These are phyloP conservation scores for human (Homo sapiens) DNA, from an alignment of 2,113 vertebrate species.

Conservation along the genomic window GRCh38 chr15:61850001-61850500, in stretches of 20 bases:
- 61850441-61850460: not conserved
- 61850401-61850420: not conserved
- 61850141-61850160: not conserved
- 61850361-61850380: not conserved
- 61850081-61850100: not conserved
- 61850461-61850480: not conserved
- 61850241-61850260: not conserved
- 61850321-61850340: not conserved
- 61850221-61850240: not conserved
- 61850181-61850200: not conserved
- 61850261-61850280: not conserved
- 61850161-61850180: not conserved
- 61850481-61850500: not conserved
- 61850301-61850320: not conserved
- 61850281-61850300: slow-evolving; percentile 21
- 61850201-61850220: not conserved
- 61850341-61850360: not conserved
- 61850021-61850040: not conserved
- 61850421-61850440: not conserved
- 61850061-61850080: not conserved
- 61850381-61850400: not conserved
- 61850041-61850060: not conserved
- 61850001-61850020: not conserved
- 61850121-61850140: not conserved
- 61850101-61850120: not conserved